A percentile compares a stretch with the other conserved stretches of the same genome.
These are phyloP conservation scores for Peromyscus californicus DNA, from an alignment of 2,113 vertebrate species.

Conservation along the genomic window DNA sequence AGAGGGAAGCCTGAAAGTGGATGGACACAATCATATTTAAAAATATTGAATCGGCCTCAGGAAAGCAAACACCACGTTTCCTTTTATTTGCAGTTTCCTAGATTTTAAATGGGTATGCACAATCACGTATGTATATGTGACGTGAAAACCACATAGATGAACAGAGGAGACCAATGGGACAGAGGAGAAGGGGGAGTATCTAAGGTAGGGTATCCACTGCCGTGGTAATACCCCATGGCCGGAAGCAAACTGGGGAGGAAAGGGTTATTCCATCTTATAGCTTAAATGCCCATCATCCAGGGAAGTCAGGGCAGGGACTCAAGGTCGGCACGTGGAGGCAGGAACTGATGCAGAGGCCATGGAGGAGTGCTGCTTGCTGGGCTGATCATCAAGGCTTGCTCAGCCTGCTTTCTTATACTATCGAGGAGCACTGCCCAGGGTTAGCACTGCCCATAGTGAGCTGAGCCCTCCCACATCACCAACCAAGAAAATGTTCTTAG, in stretches of 20 bases:
- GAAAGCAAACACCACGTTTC: background rate
- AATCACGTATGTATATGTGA: background rate
- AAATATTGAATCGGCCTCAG: background rate
- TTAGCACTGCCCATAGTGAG: background rate
- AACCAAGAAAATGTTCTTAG: too few species aligned
- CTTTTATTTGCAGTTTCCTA: background rate
- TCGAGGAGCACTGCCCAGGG: background rate
- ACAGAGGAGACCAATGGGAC: background rate
- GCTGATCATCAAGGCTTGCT: background rate
- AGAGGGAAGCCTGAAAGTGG: background rate
- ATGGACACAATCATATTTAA: background rate
- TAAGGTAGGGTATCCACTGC: background rate
- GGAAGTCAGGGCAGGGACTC: background rate
- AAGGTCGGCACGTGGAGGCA: background rate
- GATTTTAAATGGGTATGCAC: background rate
- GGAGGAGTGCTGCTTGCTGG: background rate
- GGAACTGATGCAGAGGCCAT: background rate
- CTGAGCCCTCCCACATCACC: background rate
- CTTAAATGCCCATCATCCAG: background rate
- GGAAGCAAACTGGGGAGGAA: background rate
- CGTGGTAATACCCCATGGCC: background rate
- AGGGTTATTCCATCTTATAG: background rate
- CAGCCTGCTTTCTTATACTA: background rate
- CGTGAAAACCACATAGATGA: background rate
- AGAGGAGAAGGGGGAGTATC: background rate